Evolutionary conservation across 1,140 invertebrate species (phyloP).

Genomic region (Macrotrachela quadricornifera): DNA sequence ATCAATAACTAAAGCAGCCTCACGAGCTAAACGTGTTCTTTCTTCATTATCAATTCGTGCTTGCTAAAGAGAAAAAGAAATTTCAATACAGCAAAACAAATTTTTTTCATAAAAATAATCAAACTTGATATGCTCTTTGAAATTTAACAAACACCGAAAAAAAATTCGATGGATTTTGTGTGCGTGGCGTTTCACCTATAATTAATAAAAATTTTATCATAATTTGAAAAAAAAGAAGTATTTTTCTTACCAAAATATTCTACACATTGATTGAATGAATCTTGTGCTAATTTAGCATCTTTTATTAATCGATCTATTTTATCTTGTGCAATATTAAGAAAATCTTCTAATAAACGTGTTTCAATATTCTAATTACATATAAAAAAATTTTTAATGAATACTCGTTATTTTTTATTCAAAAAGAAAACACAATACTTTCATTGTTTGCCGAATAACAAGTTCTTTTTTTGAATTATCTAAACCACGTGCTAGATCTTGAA

Average conservation of each 20-base stretch:
- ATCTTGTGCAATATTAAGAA: conserved; percentile 64
- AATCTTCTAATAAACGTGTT: conserved; percentile 48
- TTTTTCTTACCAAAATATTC: conserved; percentile 20
- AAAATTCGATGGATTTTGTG: conserved; percentile 71
- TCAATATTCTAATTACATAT: conserved; percentile 8
- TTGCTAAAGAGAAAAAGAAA: conserved; percentile 35
- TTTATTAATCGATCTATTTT: conserved; percentile 55
- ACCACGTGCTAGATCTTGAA: conserved; percentile 75
- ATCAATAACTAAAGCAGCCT: background rate
- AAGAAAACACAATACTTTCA: conserved; percentile 6
- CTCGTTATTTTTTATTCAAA: too few species aligned
- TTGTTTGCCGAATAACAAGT: conserved; percentile 41
- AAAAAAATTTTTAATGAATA: too few species aligned
- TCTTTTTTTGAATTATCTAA: conserved; percentile 78
- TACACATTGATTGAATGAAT: conserved; percentile 10
- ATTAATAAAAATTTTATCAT: conserved; percentile 80
- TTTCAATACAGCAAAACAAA: conserved; percentile 8
- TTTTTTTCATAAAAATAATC: background rate
- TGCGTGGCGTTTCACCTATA: conserved; percentile 74
- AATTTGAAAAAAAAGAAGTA: conserved; percentile 31
- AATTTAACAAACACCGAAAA: conserved; percentile 80
- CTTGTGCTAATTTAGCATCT: conserved; percentile 50
- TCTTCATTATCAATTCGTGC: conserved; percentile 76
- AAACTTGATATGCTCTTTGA: conserved; percentile 55
- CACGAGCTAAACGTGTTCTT: conserved; percentile 19